phyloP scores from a whole-genome alignment of 2,888 invertebrate species.

The Pollenia labialis region DNA sequence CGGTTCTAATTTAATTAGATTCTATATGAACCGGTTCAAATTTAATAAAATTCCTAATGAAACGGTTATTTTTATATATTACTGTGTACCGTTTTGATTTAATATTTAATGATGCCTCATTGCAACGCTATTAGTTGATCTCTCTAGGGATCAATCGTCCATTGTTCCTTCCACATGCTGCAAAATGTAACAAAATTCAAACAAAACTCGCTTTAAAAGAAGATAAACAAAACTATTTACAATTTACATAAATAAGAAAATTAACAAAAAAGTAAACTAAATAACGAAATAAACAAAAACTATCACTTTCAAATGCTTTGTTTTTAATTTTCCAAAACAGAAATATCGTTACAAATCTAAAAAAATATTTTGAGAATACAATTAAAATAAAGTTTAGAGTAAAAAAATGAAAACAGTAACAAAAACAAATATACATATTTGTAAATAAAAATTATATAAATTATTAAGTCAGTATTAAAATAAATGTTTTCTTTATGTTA shows the following conservation, averaged over 20 bases:
- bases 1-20: too few relatives aligned
- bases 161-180: constrained; percentile 80
- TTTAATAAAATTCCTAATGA: neutral
- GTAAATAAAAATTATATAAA: constrained; percentile 67
- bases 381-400: constrained; percentile 33
- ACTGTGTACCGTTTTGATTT: too few relatives aligned
- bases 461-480: constrained; percentile 69
- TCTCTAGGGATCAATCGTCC: constrained; percentile 78
- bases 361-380: constrained; percentile 47
- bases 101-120: neutral
- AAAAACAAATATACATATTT: constrained; percentile 63
- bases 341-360: constrained; percentile 13
- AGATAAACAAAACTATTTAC: constrained; percentile 65
- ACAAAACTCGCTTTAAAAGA: constrained; percentile 68
- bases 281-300: neutral
- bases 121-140: constrained; percentile 34
- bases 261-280: constrained; percentile 17
- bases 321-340: constrained; percentile 40
- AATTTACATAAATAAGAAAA: constrained; percentile 44
- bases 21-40: neutral
- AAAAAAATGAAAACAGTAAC: constrained; percentile 9
- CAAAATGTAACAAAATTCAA: constrained; percentile 52
- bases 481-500: constrained; percentile 72
- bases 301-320: constrained; percentile 52
- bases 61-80: too few relatives aligned